These are phyloP conservation scores for Agrotis ipsilon DNA, from an alignment of 2,888 invertebrate genomes.

Conservation along the genomic window DNA sequence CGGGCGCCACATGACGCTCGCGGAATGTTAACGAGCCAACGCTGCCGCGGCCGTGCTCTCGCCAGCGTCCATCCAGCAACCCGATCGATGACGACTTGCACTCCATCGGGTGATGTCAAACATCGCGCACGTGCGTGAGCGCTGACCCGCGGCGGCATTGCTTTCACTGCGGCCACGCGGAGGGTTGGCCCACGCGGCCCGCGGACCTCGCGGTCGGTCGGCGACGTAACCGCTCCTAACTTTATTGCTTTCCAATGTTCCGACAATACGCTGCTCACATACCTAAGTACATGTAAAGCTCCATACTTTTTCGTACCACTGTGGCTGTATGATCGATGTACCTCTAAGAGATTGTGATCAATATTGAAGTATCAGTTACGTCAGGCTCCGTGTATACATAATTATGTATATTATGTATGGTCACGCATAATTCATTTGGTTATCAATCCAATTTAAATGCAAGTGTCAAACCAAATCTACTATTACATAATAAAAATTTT, in stretches of 20 bases:
- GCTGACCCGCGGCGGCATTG: conserved; percentile 53
- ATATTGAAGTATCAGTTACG: not conserved
- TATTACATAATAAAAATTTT: no score
- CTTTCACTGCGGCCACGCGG: conserved; percentile 51
- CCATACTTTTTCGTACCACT: no score
- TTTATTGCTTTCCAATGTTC: conserved; percentile 60
- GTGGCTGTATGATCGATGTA: no score
- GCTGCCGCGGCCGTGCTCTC: not conserved
- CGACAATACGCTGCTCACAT: conserved; percentile 34
- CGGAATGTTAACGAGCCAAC: conserved; percentile 67
- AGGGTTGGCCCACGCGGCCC: conserved; percentile 36
- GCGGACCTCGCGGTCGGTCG: conserved; percentile 36
- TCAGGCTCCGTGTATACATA: no score
- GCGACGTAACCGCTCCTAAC: conserved; percentile 52
- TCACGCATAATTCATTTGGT: no score
- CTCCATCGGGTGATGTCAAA: conserved; percentile 2
- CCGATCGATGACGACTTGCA: not conserved
- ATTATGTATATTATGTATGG: no score
- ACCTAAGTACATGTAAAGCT: conserved; percentile 3
- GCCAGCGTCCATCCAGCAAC: not conserved
- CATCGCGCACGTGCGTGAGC: conserved; percentile 11
- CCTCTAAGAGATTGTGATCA: not conserved
- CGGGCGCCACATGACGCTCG: conserved; percentile 32
- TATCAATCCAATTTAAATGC: no score
- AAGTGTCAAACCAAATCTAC: no score